Evolutionary conservation across 2,888 invertebrate species (phyloP).

Genomic region (Limnephilus auricula): DNA sequence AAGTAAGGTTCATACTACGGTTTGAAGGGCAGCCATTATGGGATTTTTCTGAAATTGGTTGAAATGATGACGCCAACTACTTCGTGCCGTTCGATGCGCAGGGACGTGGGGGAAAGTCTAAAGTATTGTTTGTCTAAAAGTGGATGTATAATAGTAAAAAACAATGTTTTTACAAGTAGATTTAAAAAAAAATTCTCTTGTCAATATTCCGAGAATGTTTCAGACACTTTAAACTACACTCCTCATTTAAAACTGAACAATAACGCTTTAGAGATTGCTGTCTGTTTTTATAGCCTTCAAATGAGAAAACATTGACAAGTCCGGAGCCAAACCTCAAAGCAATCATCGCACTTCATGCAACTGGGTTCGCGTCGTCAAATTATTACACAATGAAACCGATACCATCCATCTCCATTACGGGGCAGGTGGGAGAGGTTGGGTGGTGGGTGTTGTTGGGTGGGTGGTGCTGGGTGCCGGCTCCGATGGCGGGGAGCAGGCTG

Average conservation of each 20-base stretch:
- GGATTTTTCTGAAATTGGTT: no score
- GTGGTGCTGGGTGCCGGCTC: slow-evolving; percentile 2
- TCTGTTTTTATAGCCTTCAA: neutral
- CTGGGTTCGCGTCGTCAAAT: neutral
- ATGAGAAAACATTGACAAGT: neutral
- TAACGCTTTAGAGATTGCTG: neutral
- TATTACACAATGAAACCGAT: neutral
- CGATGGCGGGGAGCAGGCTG: neutral
- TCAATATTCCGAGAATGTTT: neutral
- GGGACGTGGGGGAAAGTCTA: no score
- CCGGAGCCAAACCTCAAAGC: neutral
- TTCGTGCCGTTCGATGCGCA: no score
- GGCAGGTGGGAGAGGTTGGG: neutral
- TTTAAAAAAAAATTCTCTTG: no score
- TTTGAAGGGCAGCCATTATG: no score
- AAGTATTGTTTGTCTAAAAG: no score
- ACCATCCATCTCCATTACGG: slow-evolving; percentile 13
- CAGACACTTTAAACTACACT: neutral
- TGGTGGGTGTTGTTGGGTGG: neutral
- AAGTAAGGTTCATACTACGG: no score
- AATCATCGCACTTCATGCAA: neutral
- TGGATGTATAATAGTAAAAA: no score
- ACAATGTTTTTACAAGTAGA: no score
- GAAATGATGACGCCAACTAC: no score
- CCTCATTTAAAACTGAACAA: neutral